Evolutionary conservation across 2,797 vertebrate genomes (phyloP).

Genomic region (Lutjanus campechanus): DNA sequence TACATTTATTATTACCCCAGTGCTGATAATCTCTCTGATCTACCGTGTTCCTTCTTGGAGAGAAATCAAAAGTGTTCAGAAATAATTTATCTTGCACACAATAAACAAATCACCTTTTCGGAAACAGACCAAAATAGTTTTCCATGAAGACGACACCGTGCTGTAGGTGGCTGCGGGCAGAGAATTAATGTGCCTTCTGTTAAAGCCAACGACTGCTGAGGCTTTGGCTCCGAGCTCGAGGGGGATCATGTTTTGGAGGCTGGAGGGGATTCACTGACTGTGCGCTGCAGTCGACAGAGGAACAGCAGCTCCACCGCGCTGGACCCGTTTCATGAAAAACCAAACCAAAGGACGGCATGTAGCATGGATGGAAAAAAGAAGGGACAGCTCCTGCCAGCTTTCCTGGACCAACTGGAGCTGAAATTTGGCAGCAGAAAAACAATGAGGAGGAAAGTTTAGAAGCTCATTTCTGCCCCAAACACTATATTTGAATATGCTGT

Average conservation of each 20-base stretch:
- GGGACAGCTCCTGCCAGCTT: constrained; percentile 60
- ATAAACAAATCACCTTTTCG: constrained; percentile 39
- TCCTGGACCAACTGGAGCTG: constrained; percentile 56
- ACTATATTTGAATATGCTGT: constrained; percentile 49
- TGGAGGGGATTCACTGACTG: constrained; percentile 57
- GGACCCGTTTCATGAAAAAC: constrained; percentile 68
- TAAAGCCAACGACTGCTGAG: constrained; percentile 65
- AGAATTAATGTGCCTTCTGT: constrained; percentile 52
- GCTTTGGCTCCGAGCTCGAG: constrained; percentile 66
- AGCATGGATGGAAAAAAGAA: constrained; percentile 74
- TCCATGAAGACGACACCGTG: constrained; percentile 48
- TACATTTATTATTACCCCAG: constrained; percentile 30
- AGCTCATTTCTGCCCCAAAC: constrained; percentile 50
- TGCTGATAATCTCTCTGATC: constrained; percentile 45
- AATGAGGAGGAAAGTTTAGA: constrained; percentile 67
- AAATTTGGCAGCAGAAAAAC: constrained; percentile 63
- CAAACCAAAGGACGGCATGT: constrained; percentile 67
- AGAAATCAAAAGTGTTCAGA: constrained; percentile 34
- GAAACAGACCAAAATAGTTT: constrained; percentile 52
- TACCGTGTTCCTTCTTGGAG: constrained; percentile 25
- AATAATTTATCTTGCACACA: constrained; percentile 42
- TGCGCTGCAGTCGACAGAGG: constrained; percentile 42
- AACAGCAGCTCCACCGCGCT: constrained; percentile 53
- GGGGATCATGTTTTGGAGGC: constrained; percentile 73
- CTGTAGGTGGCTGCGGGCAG: constrained; percentile 57